phyloP scores from a whole-genome alignment of 2,113 vertebrate species.

The Eurystomus gularis region DNA sequence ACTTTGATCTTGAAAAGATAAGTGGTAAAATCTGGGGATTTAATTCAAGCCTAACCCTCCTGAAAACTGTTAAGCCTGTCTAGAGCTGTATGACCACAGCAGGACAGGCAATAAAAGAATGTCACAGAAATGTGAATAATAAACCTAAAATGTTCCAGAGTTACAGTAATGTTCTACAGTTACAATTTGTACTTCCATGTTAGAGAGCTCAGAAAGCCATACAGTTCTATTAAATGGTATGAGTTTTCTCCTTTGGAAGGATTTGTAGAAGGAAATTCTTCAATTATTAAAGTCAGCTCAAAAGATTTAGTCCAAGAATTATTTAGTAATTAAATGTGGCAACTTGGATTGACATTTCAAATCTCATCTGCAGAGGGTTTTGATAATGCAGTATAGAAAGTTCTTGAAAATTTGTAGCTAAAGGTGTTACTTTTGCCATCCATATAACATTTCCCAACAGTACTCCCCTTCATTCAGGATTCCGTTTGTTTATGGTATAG shows the following conservation, averaged over 20 bases:
- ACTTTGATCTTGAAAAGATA: not conserved
- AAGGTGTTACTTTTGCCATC: not conserved
- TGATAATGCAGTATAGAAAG: not conserved
- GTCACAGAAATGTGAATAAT: not conserved
- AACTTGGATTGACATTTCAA: constrained; percentile 12
- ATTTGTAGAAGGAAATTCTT: constrained; percentile 28
- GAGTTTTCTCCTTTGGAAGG: constrained; percentile 1
- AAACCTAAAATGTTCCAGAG: not conserved
- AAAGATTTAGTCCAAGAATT: constrained; percentile 30
- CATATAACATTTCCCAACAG: not conserved
- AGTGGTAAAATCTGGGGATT: not conserved
- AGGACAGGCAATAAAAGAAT: not conserved
- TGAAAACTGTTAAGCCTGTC: not conserved
- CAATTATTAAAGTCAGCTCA: constrained; percentile 8
- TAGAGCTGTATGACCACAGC: not conserved
- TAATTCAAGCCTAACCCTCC: not conserved
- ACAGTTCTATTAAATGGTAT: not conserved
- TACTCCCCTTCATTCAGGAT: not conserved
- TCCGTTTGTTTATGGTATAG: not conserved
- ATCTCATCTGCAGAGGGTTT: not conserved
- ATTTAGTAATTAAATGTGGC: constrained; percentile 37
- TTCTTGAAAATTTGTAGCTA: not conserved
- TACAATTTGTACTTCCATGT: not conserved
- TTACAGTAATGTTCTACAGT: not conserved
- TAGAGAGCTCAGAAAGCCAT: not conserved